Conservation (phyloP, 2,888 invertebrate species). For the Volucella bombylans region DNA sequence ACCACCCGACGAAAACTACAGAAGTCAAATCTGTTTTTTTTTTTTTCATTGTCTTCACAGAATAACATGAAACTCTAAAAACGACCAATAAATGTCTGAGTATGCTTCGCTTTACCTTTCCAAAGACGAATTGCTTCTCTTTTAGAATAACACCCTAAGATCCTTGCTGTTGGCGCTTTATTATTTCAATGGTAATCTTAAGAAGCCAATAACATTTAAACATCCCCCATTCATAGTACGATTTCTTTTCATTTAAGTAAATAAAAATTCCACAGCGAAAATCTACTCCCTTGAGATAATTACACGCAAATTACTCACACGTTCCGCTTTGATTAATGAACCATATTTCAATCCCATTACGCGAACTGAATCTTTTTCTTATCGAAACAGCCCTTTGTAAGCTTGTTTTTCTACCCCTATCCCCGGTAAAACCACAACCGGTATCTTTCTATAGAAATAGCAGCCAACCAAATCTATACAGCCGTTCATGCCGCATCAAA, state of each 20-base stretch:
- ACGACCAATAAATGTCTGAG: too few species aligned
- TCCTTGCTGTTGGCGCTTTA: conserved; percentile 6
- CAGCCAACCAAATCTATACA: conserved; percentile 43
- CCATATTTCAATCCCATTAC: conserved; percentile 53
- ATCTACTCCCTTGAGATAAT: conserved; percentile 37
- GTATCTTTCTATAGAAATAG: too few species aligned
- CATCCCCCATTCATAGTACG: conserved; percentile 26
- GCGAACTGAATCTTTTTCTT: conserved; percentile 21
- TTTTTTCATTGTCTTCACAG: too few species aligned
- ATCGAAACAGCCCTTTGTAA: too few species aligned
- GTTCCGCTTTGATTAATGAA: conserved; percentile 55
- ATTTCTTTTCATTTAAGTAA: conserved; percentile 1
- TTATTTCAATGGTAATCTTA: not conserved
- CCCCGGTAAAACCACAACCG: too few species aligned
- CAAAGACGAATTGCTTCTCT: too few species aligned
- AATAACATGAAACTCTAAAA: too few species aligned
- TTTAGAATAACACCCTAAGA: too few species aligned
- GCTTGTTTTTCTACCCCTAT: too few species aligned
- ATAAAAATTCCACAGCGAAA: conserved; percentile 38
- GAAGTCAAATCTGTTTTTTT: too few species aligned
- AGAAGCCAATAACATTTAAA: conserved; percentile 43
- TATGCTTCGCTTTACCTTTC: too few species aligned
- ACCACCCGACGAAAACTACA: too few species aligned
- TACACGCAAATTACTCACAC: conserved; percentile 57
- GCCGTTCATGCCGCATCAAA: conserved; percentile 35